phyloP scores from a whole-genome alignment of 2,113 vertebrate species.

The Oenanthe melanoleuca region DNA sequence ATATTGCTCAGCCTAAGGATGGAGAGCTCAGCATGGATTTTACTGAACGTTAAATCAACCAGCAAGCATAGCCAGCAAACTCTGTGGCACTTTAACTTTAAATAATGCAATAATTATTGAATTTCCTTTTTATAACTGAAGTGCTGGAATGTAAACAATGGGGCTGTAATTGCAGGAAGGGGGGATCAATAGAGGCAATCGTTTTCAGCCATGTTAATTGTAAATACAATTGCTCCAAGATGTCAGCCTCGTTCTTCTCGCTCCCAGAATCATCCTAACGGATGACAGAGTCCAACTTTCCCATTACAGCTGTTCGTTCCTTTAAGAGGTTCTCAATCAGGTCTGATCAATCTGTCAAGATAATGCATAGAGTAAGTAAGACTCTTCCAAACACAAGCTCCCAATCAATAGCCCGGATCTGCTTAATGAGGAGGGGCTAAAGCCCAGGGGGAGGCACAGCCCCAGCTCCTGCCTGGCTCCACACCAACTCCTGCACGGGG shows the following conservation, averaged over 20 bases:
- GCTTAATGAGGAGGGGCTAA: constrained; percentile 93
- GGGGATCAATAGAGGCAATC: constrained; percentile 99
- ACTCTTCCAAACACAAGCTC: constrained; percentile 88
- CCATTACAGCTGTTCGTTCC: constrained; percentile 94
- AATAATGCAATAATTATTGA: constrained; percentile 99
- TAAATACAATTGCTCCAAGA: constrained; percentile 92
- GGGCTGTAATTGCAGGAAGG: constrained; percentile 99
- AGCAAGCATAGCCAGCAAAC: constrained; percentile 85
- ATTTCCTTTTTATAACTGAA: constrained; percentile 99
- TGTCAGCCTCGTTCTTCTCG: constrained; percentile 87
- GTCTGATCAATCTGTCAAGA: constrained; percentile 98
- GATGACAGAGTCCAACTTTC: constrained; percentile 89
- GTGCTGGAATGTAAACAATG: constrained; percentile 99
- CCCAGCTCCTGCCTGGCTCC: constrained; percentile 61
- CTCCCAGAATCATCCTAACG: constrained; percentile 88
- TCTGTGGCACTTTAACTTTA: constrained; percentile 98
- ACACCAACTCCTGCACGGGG: constrained; percentile 71
- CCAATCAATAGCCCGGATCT: constrained; percentile 92
- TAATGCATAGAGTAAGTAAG: constrained; percentile 97
- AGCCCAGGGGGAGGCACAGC: constrained; percentile 86
- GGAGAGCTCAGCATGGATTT: constrained; percentile 82
- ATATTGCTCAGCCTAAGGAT: constrained; percentile 78
- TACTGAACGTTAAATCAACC: constrained; percentile 84
- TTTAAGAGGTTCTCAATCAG: constrained; percentile 99
- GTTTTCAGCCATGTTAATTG: constrained; percentile 98